These are phyloP conservation scores for Pholis gunnellus DNA, from an alignment of 2,113 vertebrate genomes.

Conservation along the genomic window DNA sequence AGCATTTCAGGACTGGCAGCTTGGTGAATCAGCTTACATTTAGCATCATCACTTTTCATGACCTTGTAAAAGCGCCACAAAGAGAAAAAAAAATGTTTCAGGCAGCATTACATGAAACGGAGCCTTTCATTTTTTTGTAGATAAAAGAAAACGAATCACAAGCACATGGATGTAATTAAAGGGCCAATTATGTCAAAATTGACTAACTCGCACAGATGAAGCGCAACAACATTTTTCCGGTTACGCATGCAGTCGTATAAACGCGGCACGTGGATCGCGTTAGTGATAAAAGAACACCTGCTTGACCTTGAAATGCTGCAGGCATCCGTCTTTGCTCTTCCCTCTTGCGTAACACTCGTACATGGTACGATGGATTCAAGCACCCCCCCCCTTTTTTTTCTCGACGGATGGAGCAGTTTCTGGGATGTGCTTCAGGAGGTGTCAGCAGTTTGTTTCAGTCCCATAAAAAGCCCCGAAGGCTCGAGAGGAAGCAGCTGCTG, in stretches of 20 bases:
- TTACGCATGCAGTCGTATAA: slow-evolving; percentile 68
- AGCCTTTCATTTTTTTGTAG: slow-evolving; percentile 11
- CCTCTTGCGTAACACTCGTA: slow-evolving; percentile 39
- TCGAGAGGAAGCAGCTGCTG: slow-evolving; percentile 75
- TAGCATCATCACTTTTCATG: slow-evolving; percentile 34
- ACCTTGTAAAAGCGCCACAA: slow-evolving; percentile 37
- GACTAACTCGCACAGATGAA: slow-evolving; percentile 39
- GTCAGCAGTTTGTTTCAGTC: slow-evolving; percentile 67
- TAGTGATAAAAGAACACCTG: slow-evolving; percentile 72
- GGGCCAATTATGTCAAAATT: slow-evolving; percentile 46
- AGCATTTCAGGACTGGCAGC: slow-evolving; percentile 33
- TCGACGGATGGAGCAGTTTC: not conserved
- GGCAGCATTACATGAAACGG: slow-evolving; percentile 20
- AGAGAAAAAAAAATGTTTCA: slow-evolving; percentile 28
- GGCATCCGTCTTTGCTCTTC: slow-evolving; percentile 20
- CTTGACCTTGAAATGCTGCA: slow-evolving; percentile 48
- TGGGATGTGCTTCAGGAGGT: slow-evolving; percentile 57
- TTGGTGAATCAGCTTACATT: slow-evolving; percentile 28
- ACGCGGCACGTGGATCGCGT: slow-evolving; percentile 52
- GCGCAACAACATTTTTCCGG: slow-evolving; percentile 56
- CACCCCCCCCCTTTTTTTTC: not conserved
- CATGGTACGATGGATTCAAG: slow-evolving; percentile 5
- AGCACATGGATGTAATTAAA: slow-evolving; percentile 58
- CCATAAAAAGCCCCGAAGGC: slow-evolving; percentile 60
- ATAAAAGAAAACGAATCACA: slow-evolving; percentile 29